These are phyloP conservation scores for Sitophilus oryzae DNA, from an alignment of 1,140 invertebrate species.

Conservation along the genomic window DNA sequence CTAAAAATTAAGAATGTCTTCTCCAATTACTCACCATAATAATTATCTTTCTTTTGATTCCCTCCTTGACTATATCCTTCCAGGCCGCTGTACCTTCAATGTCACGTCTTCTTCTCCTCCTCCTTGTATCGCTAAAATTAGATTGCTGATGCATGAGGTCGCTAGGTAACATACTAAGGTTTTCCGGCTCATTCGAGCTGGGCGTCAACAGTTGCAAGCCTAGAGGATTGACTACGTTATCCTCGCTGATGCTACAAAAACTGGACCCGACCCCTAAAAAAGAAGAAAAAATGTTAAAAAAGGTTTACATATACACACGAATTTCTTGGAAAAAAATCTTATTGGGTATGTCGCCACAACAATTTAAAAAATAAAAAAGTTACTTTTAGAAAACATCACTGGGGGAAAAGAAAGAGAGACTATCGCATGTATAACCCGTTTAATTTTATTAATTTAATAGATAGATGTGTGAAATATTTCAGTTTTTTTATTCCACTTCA, in stretches of 20 bases:
- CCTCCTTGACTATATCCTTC: constrained; percentile 54
- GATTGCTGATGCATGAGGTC: constrained; percentile 8
- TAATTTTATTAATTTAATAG: too few species aligned
- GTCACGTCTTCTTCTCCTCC: constrained; percentile 55
- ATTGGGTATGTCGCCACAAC: too few species aligned
- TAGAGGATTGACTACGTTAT: constrained; percentile 19
- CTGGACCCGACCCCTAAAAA: constrained; percentile 1
- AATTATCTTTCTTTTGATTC: constrained; percentile 54
- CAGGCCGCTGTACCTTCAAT: constrained; percentile 66
- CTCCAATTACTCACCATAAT: constrained; percentile 18
- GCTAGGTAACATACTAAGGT: constrained; percentile 1
- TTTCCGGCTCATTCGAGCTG: constrained; percentile 12
- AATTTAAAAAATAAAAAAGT: too few species aligned
- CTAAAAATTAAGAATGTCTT: background rate
- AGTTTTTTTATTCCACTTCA: too few species aligned
- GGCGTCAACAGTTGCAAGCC: constrained; percentile 8
- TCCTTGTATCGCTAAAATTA: constrained; percentile 10
- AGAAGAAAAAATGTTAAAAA: background rate
- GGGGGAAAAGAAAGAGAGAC: too few species aligned
- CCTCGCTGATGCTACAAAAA: constrained; percentile 8
- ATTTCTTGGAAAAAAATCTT: too few species aligned
- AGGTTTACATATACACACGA: too few species aligned
- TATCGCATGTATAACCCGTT: too few species aligned
- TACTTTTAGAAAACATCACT: too few species aligned
- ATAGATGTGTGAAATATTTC: too few species aligned